These are phyloP conservation scores for Cryptoblepharus egeriae DNA, from an alignment of 2,797 vertebrate genomes.

Conservation along the genomic window DNA sequence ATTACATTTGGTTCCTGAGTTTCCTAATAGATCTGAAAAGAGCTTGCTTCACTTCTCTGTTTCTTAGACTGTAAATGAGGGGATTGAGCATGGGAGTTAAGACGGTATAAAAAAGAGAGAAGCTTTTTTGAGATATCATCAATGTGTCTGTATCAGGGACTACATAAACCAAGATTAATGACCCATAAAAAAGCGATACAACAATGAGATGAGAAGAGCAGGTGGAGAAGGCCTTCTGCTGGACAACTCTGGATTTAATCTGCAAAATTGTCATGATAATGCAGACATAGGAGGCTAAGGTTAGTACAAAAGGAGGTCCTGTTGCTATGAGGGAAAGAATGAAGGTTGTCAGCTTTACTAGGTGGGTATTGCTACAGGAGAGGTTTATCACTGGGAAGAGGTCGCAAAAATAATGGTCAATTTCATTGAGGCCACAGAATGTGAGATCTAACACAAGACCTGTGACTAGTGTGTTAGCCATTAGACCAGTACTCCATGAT, in stretches of 20 bases:
- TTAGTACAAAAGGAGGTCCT: neutral
- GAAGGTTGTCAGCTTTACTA: neutral
- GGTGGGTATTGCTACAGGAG: neutral
- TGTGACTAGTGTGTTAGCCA: neutral
- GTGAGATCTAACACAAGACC: neutral
- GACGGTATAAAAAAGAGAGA: constrained; percentile 31
- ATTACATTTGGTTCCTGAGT: neutral
- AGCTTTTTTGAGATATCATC: constrained; percentile 22
- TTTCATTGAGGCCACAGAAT: constrained; percentile 10
- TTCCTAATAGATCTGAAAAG: constrained; percentile 1
- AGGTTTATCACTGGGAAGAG: constrained; percentile 13
- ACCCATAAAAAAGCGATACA: constrained; percentile 2
- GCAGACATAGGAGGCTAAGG: constrained; percentile 40
- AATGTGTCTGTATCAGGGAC: constrained; percentile 41
- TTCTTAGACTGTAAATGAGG: constrained; percentile 54
- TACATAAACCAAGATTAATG: constrained; percentile 38
- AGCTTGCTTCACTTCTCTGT: constrained; percentile 52
- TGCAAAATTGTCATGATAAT: constrained; percentile 49
- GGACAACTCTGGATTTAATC: constrained; percentile 33
- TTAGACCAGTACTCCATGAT: constrained; percentile 11
- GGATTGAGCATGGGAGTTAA: constrained; percentile 52
- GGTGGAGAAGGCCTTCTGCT: constrained; percentile 45
- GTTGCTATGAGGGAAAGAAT: neutral
- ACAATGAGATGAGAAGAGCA: constrained; percentile 51
- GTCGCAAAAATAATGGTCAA: constrained; percentile 35